Base-by-base conservation (phyloP, 2,888 invertebrate genomes). In the Zygaena filipendulae region DNA sequence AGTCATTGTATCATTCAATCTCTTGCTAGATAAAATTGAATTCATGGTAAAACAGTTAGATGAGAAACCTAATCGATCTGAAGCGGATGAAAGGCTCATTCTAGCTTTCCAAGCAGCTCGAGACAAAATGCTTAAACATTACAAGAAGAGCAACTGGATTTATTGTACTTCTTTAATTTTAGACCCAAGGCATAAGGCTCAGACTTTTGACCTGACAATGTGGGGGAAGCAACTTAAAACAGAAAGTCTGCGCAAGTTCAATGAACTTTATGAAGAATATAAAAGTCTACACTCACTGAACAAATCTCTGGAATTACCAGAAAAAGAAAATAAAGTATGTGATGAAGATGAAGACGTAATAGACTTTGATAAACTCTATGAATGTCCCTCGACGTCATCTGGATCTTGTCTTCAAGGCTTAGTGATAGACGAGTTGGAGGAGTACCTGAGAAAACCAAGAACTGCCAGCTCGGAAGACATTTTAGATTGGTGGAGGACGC, bases 11-110 rank as follows among this genome's bases (percentile, higher is more conserved):
- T 39, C 42, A 39, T 42, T 42, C 35, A 42, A 39, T 40, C 37
- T 40, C 35, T 38, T 36, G 37, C 39, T 40, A 16, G 39, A 38
- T 36, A 37, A 41, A 40, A n/a, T n/a, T n/a, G n/a, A n/a, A n/a
- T n/a, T n/a, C n/a, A 37, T 37, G 37, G 41, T 39, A 41, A 39
- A 39, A 42, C 38, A 38, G 21, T 36, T 39, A 38, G 39, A 38
- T 39, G 38, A 43, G 39, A 43, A 42, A 42, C 40, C 40, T 36
- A 40, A 43, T 39, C 34, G 36, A 39, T 30, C 38, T 31, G 40
- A 38, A 43, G 40, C 41, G 35, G 43, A 43, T 40, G 38, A 43
- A 41, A 38, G 37, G 38, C 38, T 43, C 38, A 43, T 41, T 40
- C 34, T 42, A 25, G 42, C 21, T 38, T 39, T 41, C 33, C 40